Percentiles rank a stretch among this genome's conserved stretches.
Evolutionary conservation across 1,140 invertebrate genomes (phyloP).

Genomic region (Bemisia tabaci): DNA sequence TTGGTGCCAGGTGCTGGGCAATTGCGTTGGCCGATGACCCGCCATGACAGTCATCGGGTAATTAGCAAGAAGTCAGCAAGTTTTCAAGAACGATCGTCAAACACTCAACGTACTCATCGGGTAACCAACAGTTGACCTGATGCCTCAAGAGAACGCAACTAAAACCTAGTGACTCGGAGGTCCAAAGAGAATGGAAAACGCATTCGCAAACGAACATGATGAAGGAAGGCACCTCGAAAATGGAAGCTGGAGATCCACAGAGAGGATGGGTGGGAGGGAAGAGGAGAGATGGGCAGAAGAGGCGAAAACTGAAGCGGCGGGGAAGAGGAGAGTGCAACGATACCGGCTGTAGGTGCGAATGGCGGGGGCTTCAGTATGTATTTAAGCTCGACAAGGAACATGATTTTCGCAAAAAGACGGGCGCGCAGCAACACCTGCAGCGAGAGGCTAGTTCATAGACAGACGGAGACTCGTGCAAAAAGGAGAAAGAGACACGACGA

Average conservation of each 20-base stretch:
- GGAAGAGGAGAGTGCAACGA: neutral
- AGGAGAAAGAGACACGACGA: neutral
- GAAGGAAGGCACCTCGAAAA: too few species aligned
- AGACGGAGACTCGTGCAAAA: neutral
- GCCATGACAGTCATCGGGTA: too few species aligned
- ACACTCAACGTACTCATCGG: too few species aligned
- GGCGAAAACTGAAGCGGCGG: slow-evolving; percentile 1
- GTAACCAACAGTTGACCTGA: too few species aligned
- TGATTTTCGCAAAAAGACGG: neutral
- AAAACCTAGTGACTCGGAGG: too few species aligned
- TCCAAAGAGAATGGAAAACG: too few species aligned
- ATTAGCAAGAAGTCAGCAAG: too few species aligned
- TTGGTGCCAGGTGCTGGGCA: too few species aligned
- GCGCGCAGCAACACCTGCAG: neutral
- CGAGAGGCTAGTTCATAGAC: neutral
- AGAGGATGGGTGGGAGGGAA: neutral
- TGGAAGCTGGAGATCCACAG: neutral
- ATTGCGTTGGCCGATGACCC: too few species aligned
- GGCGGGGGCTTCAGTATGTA: neutral
- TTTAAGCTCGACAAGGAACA: neutral
- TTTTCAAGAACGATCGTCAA: too few species aligned
- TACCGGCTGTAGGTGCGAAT: neutral
- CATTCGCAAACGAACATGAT: too few species aligned
- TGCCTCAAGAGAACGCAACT: too few species aligned
- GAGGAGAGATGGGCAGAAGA: neutral